Conservation (phyloP, 2,113 vertebrate genomes). For the Neopipo cinnamomea region DNA sequence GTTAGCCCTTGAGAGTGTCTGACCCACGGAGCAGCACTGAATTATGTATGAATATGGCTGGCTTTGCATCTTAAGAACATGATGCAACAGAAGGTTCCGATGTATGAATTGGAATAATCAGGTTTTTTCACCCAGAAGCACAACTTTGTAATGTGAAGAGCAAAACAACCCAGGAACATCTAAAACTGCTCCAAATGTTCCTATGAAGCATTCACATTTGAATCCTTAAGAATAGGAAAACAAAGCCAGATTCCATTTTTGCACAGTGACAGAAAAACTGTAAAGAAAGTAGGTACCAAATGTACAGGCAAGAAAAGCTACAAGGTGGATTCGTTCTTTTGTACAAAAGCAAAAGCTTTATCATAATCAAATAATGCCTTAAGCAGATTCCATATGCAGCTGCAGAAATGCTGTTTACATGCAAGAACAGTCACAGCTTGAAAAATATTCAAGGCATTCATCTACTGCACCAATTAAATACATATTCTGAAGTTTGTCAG, state of each 20-base stretch:
- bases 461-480: background rate
- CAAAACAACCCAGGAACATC: background rate
- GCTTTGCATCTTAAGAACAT: conserved; percentile 16
- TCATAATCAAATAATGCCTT: background rate
- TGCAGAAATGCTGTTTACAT: background rate
- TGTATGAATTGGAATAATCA: background rate
- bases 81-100: background rate
- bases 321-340: background rate
- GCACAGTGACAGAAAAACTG: background rate
- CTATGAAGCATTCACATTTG: background rate
- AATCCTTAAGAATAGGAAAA: background rate
- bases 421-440: background rate
- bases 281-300: background rate
- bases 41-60: background rate
- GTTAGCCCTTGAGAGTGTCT: conserved; percentile 14
- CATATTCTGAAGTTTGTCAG: background rate
- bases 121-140: background rate
- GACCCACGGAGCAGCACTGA: conserved; percentile 6
- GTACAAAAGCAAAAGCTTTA: conserved; percentile 2
- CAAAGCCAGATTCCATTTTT: background rate
- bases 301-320: background rate
- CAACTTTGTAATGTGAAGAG: background rate
- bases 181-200: background rate
- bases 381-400: background rate
- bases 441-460: background rate